Conservation (phyloP, 2,797 vertebrate species). For the Margarornis squamiger region DNA sequence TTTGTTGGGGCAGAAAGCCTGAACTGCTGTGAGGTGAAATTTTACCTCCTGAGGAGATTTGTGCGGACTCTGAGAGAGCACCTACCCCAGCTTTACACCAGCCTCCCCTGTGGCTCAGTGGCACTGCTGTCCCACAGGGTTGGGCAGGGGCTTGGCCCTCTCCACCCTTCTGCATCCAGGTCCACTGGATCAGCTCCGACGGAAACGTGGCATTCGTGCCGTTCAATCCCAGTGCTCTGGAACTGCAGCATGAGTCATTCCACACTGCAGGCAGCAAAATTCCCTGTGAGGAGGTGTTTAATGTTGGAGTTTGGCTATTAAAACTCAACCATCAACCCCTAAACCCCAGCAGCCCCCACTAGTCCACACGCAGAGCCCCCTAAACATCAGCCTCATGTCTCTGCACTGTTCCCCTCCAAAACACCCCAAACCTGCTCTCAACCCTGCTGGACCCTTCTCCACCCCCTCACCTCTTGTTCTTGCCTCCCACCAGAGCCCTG, state of each 20-base stretch:
- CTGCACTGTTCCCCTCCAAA: neutral
- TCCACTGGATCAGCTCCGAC: rapidly evolving
- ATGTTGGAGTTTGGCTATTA: neutral
- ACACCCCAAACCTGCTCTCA: rapidly evolving
- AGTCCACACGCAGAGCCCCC: rapidly evolving
- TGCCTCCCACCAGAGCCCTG: slow-evolving; percentile 30
- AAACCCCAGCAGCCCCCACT: neutral
- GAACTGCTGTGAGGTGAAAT: neutral
- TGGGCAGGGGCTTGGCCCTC: neutral
- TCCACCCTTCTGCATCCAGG: rapidly evolving
- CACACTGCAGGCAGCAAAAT: neutral
- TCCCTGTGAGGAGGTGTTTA: neutral
- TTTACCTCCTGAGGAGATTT: neutral
- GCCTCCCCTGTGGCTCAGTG: neutral
- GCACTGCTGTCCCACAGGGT: neutral
- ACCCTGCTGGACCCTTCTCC: neutral
- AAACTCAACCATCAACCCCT: neutral
- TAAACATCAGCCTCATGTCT: rapidly evolving
- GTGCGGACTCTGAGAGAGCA: neutral
- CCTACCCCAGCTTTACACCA: neutral
- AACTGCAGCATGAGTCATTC: neutral
- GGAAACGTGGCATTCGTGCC: rapidly evolving
- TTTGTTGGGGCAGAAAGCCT: neutral
- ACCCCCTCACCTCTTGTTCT: neutral
- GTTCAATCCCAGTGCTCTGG: rapidly evolving